Conservation (phyloP, 2,797 vertebrate genomes). For the Odontamblyopus rebecca region DNA sequence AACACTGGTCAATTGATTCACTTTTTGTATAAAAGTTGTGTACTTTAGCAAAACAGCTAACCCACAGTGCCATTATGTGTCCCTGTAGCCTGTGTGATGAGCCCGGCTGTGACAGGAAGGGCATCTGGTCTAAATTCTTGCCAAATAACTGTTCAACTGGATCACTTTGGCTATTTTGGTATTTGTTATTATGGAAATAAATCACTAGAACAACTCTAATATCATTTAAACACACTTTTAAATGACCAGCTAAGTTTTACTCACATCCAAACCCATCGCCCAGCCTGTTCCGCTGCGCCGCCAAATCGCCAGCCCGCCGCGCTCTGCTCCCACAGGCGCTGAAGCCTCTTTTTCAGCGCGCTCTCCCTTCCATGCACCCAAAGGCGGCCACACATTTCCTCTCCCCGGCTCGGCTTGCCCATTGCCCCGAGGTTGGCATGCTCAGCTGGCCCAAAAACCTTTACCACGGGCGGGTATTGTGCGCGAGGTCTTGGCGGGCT, state of each 20-base stretch:
- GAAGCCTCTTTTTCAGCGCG: conserved; percentile 27
- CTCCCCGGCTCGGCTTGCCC: conserved; percentile 53
- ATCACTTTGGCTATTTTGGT: too few species aligned
- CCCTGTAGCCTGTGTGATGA: too few species aligned
- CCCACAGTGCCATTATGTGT: too few species aligned
- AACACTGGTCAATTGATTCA: too few species aligned
- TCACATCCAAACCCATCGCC: conserved; percentile 31
- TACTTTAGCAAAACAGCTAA: too few species aligned
- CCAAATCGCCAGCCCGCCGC: conserved; percentile 46
- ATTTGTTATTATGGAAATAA: too few species aligned
- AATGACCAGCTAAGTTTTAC: background rate
- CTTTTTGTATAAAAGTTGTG: too few species aligned
- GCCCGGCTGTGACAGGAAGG: too few species aligned
- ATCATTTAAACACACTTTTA: background rate
- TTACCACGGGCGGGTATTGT: conserved; percentile 18
- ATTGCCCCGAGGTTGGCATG: conserved; percentile 62
- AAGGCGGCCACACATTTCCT: conserved; percentile 32
- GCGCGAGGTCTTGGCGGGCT: conserved; percentile 48
- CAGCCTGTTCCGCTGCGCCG: conserved; percentile 51
- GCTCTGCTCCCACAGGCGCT: conserved; percentile 34
- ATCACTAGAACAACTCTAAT: too few species aligned
- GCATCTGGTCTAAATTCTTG: too few species aligned
- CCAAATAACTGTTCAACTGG: too few species aligned
- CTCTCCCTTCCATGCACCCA: conserved; percentile 23
- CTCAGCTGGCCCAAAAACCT: conserved; percentile 61